phyloP scores from a whole-genome alignment of 1,140 invertebrate genomes.

The Neodiprion pinetum region DNA sequence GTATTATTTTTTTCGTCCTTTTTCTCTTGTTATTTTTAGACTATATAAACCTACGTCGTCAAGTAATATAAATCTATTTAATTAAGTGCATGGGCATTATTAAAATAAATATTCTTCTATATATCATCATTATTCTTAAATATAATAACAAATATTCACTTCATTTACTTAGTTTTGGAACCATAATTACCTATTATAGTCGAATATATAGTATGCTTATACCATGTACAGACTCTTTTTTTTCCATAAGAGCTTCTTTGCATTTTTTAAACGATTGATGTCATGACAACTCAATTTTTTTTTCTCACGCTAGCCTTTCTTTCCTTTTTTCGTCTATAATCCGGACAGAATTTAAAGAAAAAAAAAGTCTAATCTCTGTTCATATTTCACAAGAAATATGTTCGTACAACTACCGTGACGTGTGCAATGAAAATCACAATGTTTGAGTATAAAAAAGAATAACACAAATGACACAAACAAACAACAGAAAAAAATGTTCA shows the following conservation, averaged over 20 bases:
- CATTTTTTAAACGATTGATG: slow-evolving; percentile 3
- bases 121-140: slow-evolving; percentile 39
- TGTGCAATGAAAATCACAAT: too few species aligned
- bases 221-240: slow-evolving; percentile 8
- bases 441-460: too few species aligned
- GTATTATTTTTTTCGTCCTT: slow-evolving; percentile 17
- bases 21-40: neutral
- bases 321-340: neutral
- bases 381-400: too few species aligned
- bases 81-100: slow-evolving; percentile 44
- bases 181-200: neutral
- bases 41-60: neutral
- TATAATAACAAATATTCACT: neutral
- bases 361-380: too few species aligned
- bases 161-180: neutral
- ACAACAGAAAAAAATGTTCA: too few species aligned
- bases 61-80: slow-evolving; percentile 41
- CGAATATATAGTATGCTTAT: neutral
- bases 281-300: neutral
- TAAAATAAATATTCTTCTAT: slow-evolving; percentile 59
- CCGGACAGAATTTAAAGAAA: too few species aligned
- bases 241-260: slow-evolving; percentile 14
- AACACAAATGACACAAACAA: too few species aligned
- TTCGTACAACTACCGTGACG: too few species aligned
- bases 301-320: neutral